These are phyloP conservation scores for Monodelphis domestica DNA, from an alignment of 2,797 vertebrate genomes.

Conservation along the genomic window DNA sequence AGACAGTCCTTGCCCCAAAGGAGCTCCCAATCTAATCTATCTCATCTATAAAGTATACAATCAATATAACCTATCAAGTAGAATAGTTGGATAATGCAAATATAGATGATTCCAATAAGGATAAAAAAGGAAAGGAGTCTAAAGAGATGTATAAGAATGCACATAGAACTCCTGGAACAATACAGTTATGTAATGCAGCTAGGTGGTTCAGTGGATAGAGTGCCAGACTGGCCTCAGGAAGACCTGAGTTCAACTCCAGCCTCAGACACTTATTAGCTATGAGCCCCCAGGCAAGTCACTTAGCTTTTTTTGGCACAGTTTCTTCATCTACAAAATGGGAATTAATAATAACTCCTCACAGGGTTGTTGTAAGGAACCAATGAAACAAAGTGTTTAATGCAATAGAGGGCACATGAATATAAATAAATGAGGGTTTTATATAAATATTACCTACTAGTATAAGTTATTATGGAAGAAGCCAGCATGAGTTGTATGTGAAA, in stretches of 20 bases:
- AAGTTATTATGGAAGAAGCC: not conserved
- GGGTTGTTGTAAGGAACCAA: not conserved
- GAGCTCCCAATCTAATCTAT: too few relatives aligned
- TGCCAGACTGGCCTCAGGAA: not conserved
- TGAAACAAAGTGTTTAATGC: not conserved
- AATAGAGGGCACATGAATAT: not conserved
- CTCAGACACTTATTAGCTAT: not conserved
- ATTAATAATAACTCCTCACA: not conserved
- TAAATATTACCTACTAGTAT: not conserved
- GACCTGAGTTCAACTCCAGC: not conserved
- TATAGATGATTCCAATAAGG: too few relatives aligned
- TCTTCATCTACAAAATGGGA: not conserved
- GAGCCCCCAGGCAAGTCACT: not conserved
- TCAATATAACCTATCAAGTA: too few relatives aligned
- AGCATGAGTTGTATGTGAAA: not conserved
- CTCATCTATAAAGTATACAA: too few relatives aligned
- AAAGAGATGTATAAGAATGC: too few relatives aligned
- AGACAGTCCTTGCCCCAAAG: too few relatives aligned
- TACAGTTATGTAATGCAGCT: not conserved
- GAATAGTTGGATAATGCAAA: too few relatives aligned
- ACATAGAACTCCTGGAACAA: too few relatives aligned
- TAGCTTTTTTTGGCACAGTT: not conserved
- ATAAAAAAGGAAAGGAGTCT: not conserved
- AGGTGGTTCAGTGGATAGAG: not conserved
- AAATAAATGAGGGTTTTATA: not conserved